Base-by-base conservation (phyloP, 2,113 vertebrate genomes). In the Dipodomys stephensi region DNA sequence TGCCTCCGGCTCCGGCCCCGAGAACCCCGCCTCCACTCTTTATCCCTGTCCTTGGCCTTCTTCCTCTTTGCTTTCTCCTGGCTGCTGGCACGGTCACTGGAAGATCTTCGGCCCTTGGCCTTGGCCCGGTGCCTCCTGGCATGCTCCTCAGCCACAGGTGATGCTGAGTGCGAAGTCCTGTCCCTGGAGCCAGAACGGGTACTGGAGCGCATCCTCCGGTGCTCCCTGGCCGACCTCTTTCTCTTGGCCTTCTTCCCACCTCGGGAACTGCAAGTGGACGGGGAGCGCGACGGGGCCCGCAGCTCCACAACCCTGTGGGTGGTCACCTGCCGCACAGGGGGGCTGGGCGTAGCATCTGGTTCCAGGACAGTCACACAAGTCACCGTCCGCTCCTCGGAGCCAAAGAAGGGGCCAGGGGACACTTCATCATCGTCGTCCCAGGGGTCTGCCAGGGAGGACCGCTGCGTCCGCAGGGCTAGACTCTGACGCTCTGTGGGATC, bases 51-150 rank as follows among this genome's bases (percentile, higher is more conserved):
- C 93, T 97, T 98, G 0, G 5, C 87, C 88, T 96, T 98, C 96
- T 97, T 98, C 94, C 97, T 97, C 86, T 96, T 97, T 6, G 98
- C 96, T 13, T 95, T 96, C 44, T 99, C 99, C 0, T 96, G 98
- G 95, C 98, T 98, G 96, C 98, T 98, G 22, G 95, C 97, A 32
- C 92, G 80, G 53, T 99, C 98, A 30, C 98, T 99, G 32, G 97
- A 98, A 5, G 97, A 96, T 23, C 95, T 94, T 83, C 94, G 97
- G 62, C 91, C 88, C 91, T 97, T 97, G 94, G 96, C 46, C 96
- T 98, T 98, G 53, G 94, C 3, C 0, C 71, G 62, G 16, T 90
- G 97, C 71, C 96, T 98, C 96, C 65, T 98, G 90, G 82, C 23
- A 0, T 62, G 90, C 68, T 98, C 97, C 46, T 98, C 98, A 6